Evolutionary conservation across 2,797 vertebrate species (phyloP), one percentile per base, ranked within the genome.

Genomic region (Crax fasciolata): DNA sequence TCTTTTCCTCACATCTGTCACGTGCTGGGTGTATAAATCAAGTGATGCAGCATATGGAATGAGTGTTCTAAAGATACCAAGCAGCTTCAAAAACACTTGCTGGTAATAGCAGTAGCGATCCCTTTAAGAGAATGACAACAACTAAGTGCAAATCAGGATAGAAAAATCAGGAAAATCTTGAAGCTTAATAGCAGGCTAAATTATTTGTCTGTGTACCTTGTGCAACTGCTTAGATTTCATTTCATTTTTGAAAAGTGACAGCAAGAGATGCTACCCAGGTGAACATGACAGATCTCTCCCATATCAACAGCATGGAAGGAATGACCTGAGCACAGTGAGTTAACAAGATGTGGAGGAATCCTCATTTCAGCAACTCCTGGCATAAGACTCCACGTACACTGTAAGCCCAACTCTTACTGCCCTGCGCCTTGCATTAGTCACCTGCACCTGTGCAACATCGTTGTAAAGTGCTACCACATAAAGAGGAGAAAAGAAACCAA

Each of bases 401-500:
- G 15, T 2, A 49, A 57, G 21, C 14, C 39, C 59, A 55, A 43
- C 84, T 84, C 79, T 39, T 66, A n/a, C 76, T 73, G 66, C 44
- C 41, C 86, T 93, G 75, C 68, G 71, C 43, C 78, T 74, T 57
- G 24, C 46, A 14, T 49, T 65, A 65, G 66, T 72, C 63, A 75
- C 65, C 4, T 24, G 55, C 27, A 9, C 41, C 67, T n/a, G 73
- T 72, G 44, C 87, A 81, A 49, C 7, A 43, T 4, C 35, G 24
- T 43, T 59, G 43, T 21, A 66, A 94, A 94, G 89, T 14, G 58
- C 27, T 70, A 35, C 9, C 35, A 30, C 75, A 68, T 66, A 81
- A 95, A 90, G 90, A 65, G 51, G 30, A 89, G 57, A 52, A 7
- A 80, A 89, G 86, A 76, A 13, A n/a, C 58, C 70, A 81, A 2